A percentile compares a stretch with the other conserved stretches of the same genome.
Evolutionary conservation across 2,888 invertebrate genomes (phyloP).

Genomic region (Sphinx pinastri): DNA sequence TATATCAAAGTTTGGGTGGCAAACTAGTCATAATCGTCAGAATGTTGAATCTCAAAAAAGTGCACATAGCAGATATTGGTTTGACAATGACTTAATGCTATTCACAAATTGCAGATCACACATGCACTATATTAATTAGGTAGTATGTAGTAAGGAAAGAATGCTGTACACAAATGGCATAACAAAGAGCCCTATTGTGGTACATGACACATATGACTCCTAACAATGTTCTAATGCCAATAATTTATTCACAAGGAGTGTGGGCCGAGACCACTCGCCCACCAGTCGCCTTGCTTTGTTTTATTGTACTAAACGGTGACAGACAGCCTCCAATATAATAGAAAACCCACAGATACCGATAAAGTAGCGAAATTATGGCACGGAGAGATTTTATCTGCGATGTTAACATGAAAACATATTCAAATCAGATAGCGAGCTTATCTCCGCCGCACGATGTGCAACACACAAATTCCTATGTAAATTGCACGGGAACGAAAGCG

Average conservation of each 20-base stretch:
- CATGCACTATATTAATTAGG: background rate
- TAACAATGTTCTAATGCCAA: constrained; percentile 75
- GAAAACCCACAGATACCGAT: constrained; percentile 13
- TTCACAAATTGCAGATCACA: background rate
- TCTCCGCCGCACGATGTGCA: constrained; percentile 1
- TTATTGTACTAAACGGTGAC: constrained; percentile 48
- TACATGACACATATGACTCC: constrained; percentile 68
- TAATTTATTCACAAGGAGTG: constrained; percentile 78
- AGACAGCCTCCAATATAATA: constrained; percentile 25
- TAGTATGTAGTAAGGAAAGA: constrained; percentile 22
- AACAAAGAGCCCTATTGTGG: constrained; percentile 50
- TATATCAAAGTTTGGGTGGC: no score
- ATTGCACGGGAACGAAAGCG: constrained; percentile 49
- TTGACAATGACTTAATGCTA: no score
- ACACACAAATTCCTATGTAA: constrained; percentile 42
- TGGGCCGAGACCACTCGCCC: constrained; percentile 76
- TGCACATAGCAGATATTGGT: no score
- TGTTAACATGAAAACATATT: constrained; percentile 28
- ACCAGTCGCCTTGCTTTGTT: constrained; percentile 71
- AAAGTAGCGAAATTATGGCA: constrained; percentile 16
- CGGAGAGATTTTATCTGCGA: constrained; percentile 24
- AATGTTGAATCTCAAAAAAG: no score
- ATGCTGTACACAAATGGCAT: constrained; percentile 40
- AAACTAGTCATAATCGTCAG: no score
- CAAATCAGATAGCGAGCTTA: constrained; percentile 25